phyloP scores from a whole-genome alignment of 2,113 vertebrate genomes.

The Hipposideros armiger region DNA sequence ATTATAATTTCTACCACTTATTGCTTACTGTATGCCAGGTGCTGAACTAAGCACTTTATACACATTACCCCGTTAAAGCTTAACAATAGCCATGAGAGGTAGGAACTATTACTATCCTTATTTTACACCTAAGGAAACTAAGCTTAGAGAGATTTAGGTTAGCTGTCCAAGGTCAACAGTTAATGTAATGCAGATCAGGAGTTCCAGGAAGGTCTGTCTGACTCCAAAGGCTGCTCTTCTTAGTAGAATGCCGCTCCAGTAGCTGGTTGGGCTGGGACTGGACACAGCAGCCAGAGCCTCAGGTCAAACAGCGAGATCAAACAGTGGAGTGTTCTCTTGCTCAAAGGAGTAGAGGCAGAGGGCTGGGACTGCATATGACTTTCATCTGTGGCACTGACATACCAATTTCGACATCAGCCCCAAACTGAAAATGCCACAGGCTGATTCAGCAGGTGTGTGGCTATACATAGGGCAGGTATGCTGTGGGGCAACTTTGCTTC shows the following conservation, averaged over 20 bases:
- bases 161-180: not conserved
- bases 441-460: not conserved
- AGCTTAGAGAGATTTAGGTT: not conserved
- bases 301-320: not conserved
- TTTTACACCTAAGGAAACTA: slow-evolving; percentile 37
- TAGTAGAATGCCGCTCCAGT: not conserved
- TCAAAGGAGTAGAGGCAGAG: not conserved
- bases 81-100: not conserved
- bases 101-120: not conserved
- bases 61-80: not conserved
- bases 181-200: not conserved
- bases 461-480: not conserved
- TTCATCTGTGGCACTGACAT: not conserved
- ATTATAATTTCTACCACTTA: not conserved
- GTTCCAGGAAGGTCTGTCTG: not conserved
- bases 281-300: not conserved
- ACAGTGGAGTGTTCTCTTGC: not conserved
- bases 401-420: not conserved
- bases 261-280: not conserved
- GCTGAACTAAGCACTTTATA: not conserved
- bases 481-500: not conserved
- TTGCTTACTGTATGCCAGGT: not conserved
- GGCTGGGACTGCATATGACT: not conserved
- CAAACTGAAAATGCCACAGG: not conserved
- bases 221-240: not conserved